Evolutionary conservation across 2,797 vertebrate species (phyloP).

Genomic region (Acipenser ruthenus): DNA sequence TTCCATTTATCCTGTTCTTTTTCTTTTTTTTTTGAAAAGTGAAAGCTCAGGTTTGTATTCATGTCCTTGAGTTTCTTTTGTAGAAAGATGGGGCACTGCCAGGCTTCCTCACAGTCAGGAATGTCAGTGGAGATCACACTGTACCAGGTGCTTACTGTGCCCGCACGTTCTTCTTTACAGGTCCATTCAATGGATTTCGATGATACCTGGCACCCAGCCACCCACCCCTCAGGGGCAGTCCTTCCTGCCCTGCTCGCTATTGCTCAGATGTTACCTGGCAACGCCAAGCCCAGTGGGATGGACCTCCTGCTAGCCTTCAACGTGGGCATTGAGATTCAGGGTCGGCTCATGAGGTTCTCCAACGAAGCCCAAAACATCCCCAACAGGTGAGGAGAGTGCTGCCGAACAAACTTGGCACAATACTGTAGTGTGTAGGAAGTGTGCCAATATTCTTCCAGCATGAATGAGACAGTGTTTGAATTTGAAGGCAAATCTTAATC

Average conservation of each 20-base stretch:
- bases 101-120: not conserved
- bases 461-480: not conserved
- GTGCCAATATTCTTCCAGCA: not conserved
- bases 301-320: too few relatives aligned
- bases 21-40: not conserved
- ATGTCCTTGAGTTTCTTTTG: not conserved
- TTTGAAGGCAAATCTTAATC: too few relatives aligned
- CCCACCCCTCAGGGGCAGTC: slow-evolving; percentile 78
- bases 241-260: too few relatives aligned
- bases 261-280: too few relatives aligned
- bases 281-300: too few relatives aligned
- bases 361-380: slow-evolving; percentile 72
- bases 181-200: slow-evolving; percentile 88
- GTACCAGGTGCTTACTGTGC: not conserved
- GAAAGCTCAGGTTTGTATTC: not conserved
- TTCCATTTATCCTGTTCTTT: not conserved
- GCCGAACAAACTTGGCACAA: too few relatives aligned
- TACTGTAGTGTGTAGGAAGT: not conserved
- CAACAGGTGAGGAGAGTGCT: slow-evolving; percentile 55
- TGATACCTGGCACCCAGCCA: slow-evolving; percentile 84
- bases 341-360: too few relatives aligned
- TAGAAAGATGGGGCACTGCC: not conserved
- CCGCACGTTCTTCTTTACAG: slow-evolving; percentile 35
- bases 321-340: too few relatives aligned
- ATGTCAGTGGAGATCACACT: not conserved